A percentile compares a stretch with the other conserved stretches of the same genome.
These are phyloP conservation scores for Pogonophryne albipinna DNA, from an alignment of 2,797 vertebrate genomes.

Conservation along the genomic window DNA sequence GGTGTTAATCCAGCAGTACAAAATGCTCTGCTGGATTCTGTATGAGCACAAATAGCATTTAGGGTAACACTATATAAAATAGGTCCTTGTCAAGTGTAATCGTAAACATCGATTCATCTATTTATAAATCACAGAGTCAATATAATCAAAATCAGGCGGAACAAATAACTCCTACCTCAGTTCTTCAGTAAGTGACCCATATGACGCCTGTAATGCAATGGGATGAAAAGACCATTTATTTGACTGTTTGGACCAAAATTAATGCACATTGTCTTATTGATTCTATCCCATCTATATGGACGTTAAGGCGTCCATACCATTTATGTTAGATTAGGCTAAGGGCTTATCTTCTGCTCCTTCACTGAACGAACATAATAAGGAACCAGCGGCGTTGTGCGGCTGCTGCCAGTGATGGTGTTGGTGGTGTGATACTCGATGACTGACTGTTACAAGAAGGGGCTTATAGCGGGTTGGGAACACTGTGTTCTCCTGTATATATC, in stretches of 20 bases:
- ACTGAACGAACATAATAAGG: conserved; percentile 44
- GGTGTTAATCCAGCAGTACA: too few species aligned
- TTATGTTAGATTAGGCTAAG: conserved; percentile 28
- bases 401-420: conserved; percentile 57
- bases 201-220: background rate
- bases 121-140: background rate
- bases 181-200: background rate
- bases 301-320: conserved; percentile 4
- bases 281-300: conserved; percentile 11
- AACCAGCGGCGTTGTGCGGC: conserved; percentile 53
- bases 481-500: conserved; percentile 65
- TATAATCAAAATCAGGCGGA: conserved; percentile 4
- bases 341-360: conserved; percentile 38
- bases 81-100: background rate
- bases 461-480: conserved; percentile 65
- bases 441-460: conserved; percentile 57
- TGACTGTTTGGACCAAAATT: conserved; percentile 4
- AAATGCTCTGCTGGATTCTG: background rate
- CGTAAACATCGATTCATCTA: background rate
- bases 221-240: background rate
- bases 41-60: background rate
- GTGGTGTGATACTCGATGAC: conserved; percentile 66
- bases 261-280: conserved; percentile 26
- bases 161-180: background rate
- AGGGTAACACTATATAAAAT: background rate